Base-by-base conservation (phyloP, 2,888 invertebrate species). In the Drosophila siamana region DNA sequence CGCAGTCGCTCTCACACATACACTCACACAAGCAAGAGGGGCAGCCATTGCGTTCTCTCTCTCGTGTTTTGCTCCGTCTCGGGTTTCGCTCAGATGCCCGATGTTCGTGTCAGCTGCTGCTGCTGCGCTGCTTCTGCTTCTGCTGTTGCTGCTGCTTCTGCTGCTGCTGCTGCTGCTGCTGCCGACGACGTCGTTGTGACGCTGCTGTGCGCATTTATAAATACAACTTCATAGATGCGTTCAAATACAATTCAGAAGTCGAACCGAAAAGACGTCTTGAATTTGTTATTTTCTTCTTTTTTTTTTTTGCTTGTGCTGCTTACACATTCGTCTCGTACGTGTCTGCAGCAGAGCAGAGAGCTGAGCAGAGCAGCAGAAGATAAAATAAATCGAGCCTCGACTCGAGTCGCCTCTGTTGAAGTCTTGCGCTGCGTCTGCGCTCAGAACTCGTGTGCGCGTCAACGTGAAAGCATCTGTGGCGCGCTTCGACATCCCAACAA, bases 391-490 rank as follows among this genome's bases (percentile, higher is more conserved):
- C 33, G 26, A 38, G 52, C 60, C 33, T 33, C n/a, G 2, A 33
- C n/a, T 33, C 33, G 2, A 33, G 5, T 33, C 33, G 78, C 62
- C 73, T 90, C 90, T 89, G 88, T 72, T 88, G 74, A 81, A 77
- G 85, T 84, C 73, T 85, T 89, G 80, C 80, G 80, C 83, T 70
- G 87, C 84, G 81, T 60, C 88, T 88, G 87, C 88, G 86, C 87
- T 90, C 89, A 90, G 85, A 90, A 79, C 78, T 86, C 88, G 89
- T 83, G 89, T 78, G 91, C 89, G 89, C 88, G 90, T 86, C 86
- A 86, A 86, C 81, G 82, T 76, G 85, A 80, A 86, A 83, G 89
- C 89, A 89, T 83, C 90, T 69, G 65, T 63, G 74, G 57, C 69
- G 80, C 80, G 80, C 80, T 71, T 33, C 75, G 75, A 69, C 30